Evolutionary conservation across 2,888 invertebrate species (phyloP).

Genomic region (Vannuccia rotundouncinata): DNA sequence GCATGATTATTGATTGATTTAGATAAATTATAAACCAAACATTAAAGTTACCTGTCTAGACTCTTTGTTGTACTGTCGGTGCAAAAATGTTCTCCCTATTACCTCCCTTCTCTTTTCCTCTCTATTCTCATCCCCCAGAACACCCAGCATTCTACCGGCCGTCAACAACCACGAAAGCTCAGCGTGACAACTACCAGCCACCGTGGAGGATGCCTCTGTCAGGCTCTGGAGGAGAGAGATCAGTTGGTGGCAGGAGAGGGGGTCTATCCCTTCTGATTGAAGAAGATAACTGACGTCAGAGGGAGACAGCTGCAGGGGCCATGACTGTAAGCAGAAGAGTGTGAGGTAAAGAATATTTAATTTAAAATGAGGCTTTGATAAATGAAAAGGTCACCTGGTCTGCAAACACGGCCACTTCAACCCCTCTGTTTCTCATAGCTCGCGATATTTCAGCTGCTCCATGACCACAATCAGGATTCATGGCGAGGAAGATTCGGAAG

Average conservation of each 20-base stretch:
- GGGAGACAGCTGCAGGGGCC: background rate
- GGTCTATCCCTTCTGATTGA: background rate
- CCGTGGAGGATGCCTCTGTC: background rate
- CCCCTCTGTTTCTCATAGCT: constrained; percentile 94
- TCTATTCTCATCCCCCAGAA: too few relatives aligned
- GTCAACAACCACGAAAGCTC: background rate
- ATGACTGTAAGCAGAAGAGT: too few relatives aligned
- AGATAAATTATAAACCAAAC: background rate
- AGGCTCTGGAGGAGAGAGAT: background rate
- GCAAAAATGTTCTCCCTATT: background rate
- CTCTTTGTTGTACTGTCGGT: background rate
- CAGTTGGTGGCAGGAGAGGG: background rate
- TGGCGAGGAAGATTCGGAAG: constrained; percentile 60
- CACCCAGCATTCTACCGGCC: background rate
- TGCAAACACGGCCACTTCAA: constrained; percentile 66
- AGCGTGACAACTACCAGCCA: too few relatives aligned
- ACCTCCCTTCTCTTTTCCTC: background rate
- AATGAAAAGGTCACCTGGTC: background rate
- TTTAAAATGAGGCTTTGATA: too few relatives aligned
- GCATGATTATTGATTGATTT: background rate
- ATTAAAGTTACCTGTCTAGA: background rate
- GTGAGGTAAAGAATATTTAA: too few relatives aligned
- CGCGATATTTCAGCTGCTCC: constrained; percentile 81
- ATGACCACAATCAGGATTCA: constrained; percentile 33
- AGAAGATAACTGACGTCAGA: background rate